Base-by-base conservation (phyloP, 2,888 invertebrate genomes). In the Lepeophtheirus nordmannii region DNA sequence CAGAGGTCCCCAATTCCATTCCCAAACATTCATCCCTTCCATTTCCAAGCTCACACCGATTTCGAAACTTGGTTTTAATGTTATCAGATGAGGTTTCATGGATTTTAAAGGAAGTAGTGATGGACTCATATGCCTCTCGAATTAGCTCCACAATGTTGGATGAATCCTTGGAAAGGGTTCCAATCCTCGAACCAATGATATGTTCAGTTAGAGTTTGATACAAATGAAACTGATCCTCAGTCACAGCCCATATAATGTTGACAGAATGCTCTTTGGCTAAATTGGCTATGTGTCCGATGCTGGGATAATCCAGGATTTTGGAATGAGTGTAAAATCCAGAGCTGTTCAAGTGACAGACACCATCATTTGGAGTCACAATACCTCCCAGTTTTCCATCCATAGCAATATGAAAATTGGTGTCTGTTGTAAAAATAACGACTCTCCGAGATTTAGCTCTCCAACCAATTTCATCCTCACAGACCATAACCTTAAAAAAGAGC, bases 351-450 rank as follows among this genome's bases (percentile, higher is more conserved):
- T 78, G 77, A 62, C 77, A 77, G 17, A 72, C 65, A 7, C 76
- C 76, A 70, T 77, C 77, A 69, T 77, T 78, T 3, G 77, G 74
- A 17, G 71, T 70, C 9, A 74, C 72, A 22, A 75, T 71, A 12
- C 74, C 74, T 10, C 72, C 72, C 11, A 72, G 62, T 70, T 72
- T 77, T 69, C 81, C 81, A 72, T 81, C 81, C 37, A 81, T 80
- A 65, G 81, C 81, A 72, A 76, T 78, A 72, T 81, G 81, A 72
- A 81, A 81, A 20, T 78, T 78, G 67, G 79, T 79, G 72, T 81
- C 81, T 23, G 80, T 80, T 1, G 80, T 79, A 71, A 79, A 79
- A 14, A 81, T 76, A 67, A 81, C 70, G 75, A 81, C 76, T 71
- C 79, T 77, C 67, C 80, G 73, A 14, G 80, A 77, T 23, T 77